These are phyloP conservation scores for Escarpia spicata DNA, from an alignment of 2,888 invertebrate species.

Conservation along the genomic window DNA sequence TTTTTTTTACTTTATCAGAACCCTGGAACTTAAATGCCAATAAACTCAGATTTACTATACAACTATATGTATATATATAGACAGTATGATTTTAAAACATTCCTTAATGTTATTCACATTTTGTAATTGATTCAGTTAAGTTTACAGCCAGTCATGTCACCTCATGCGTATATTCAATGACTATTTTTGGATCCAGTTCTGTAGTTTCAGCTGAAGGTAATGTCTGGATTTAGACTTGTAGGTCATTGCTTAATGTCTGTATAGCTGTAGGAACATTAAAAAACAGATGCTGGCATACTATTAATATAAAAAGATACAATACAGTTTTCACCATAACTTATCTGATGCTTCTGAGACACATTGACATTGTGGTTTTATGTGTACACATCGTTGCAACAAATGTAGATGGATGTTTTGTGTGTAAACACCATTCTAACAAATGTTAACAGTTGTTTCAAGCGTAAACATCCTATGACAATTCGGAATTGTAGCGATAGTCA, in stretches of 20 bases:
- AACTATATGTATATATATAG: too few relatives aligned
- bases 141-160: background rate
- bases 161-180: background rate
- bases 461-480: too few relatives aligned
- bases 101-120: background rate
- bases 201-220: background rate
- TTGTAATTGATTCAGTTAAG: background rate
- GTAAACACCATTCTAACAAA: too few relatives aligned
- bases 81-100: background rate
- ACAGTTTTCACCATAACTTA: background rate
- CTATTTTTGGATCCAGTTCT: background rate
- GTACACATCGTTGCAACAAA: too few relatives aligned
- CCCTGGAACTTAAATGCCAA: background rate
- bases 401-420: too few relatives aligned
- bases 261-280: background rate
- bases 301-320: background rate
- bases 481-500: too few relatives aligned
- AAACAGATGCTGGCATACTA: too few relatives aligned
- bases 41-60: background rate
- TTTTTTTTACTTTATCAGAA: background rate
- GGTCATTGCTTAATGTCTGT: background rate
- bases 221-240: background rate
- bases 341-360: background rate
- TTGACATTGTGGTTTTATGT: too few relatives aligned
- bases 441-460: too few relatives aligned